Evolutionary conservation across 2,888 invertebrate species (phyloP).

Genomic region (Drosophila engyochracea): DNA sequence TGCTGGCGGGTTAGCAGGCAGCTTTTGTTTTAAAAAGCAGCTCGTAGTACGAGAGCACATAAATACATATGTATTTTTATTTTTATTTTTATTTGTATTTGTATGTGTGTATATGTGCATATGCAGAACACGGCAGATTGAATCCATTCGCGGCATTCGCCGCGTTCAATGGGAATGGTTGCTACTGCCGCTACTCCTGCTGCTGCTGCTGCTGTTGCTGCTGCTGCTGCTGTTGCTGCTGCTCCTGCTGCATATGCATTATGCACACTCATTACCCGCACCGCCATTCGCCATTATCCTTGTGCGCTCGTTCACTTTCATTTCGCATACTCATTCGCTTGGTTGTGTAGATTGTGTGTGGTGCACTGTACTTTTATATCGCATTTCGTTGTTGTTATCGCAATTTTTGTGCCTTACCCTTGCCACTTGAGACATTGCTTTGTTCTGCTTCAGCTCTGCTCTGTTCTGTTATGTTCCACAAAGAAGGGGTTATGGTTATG

Average conservation of each 20-base stretch:
- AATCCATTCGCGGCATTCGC: constrained; percentile 67
- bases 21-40: constrained; percentile 74
- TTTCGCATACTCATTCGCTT: constrained; percentile 68
- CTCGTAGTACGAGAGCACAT: constrained; percentile 43
- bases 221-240: constrained; percentile 24
- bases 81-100: constrained; percentile 24
- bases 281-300: constrained; percentile 73
- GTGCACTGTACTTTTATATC: constrained; percentile 59
- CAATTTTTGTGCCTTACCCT: constrained; percentile 75
- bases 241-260: constrained; percentile 77
- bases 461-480: constrained; percentile 54
- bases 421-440: constrained; percentile 81
- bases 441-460: constrained; percentile 55
- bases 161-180: constrained; percentile 68
- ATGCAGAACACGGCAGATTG: constrained; percentile 71
- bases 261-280: constrained; percentile 80
- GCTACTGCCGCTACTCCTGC: constrained; percentile 11
- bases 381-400: constrained; percentile 61
- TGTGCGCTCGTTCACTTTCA: constrained; percentile 82
- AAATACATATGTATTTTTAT: constrained; percentile 44
- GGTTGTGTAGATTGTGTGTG: constrained; percentile 31
- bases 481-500: constrained; percentile 71
- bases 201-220: constrained; percentile 49
- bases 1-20: constrained; percentile 66
- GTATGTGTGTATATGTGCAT: constrained; percentile 34